Evolutionary conservation across 2,797 vertebrate species (phyloP).

Genomic region (Discoglossus pictus): DNA sequence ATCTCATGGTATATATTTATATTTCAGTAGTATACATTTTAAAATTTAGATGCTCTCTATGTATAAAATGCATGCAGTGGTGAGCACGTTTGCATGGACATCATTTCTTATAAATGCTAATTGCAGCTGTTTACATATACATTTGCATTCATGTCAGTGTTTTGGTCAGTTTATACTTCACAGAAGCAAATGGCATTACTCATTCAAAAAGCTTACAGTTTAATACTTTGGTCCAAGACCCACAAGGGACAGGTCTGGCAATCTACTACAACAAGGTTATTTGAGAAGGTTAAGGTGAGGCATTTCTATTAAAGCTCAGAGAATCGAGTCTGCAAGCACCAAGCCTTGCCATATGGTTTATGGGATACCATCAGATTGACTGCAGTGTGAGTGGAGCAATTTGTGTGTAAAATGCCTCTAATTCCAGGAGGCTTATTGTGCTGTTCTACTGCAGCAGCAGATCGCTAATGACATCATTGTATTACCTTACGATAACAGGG

Average conservation of each 20-base stretch:
- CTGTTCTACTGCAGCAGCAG: constrained; percentile 42
- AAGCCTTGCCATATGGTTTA: constrained; percentile 49
- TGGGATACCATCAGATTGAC: constrained; percentile 35
- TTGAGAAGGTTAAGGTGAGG: constrained; percentile 40
- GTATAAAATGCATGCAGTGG: too few species aligned
- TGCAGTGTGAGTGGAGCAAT: constrained; percentile 41
- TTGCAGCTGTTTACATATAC: too few species aligned
- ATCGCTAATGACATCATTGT: constrained; percentile 49
- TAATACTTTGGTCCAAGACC: too few species aligned
- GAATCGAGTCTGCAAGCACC: constrained; percentile 29
- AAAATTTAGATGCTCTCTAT: too few species aligned
- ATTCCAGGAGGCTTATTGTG: constrained; percentile 48
- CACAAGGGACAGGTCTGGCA: not conserved
- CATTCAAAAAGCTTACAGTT: too few species aligned
- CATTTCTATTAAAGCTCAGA: constrained; percentile 5
- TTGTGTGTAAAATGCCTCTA: constrained; percentile 47
- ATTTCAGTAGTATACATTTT: too few species aligned
- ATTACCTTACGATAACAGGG: constrained; percentile 44
- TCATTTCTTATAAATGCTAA: too few species aligned
- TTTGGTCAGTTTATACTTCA: too few species aligned
- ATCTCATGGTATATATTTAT: too few species aligned
- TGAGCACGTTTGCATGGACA: too few species aligned
- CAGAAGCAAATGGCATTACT: too few species aligned
- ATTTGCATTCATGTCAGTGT: too few species aligned
- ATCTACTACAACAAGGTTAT: constrained; percentile 32